Conservation (phyloP, 2,888 invertebrate genomes). For the Nemotelus pantherinus region DNA sequence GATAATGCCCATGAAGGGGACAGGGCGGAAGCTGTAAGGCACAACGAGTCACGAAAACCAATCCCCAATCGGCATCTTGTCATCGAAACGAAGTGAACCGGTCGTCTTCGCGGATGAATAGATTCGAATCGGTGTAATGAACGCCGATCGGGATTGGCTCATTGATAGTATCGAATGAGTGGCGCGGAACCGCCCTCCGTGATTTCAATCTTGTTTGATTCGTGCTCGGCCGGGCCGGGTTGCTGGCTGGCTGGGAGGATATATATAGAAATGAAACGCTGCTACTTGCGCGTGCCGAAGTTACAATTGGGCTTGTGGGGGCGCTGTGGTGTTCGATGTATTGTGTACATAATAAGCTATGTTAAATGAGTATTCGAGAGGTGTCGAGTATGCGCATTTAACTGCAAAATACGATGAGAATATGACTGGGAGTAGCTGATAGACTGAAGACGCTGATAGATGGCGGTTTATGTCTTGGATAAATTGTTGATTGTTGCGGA, state of each 20-base stretch:
- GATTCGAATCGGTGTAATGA: slow-evolving; percentile 27
- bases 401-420: background rate
- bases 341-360: slow-evolving; percentile 6
- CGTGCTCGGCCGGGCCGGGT: slow-evolving; percentile 4
- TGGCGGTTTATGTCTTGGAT: slow-evolving; percentile 5
- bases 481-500: background rate
- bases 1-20: background rate
- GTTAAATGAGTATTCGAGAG: background rate
- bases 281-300: no score
- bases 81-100: background rate
- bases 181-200: slow-evolving; percentile 30
- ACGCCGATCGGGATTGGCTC: slow-evolving; percentile 38
- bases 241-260: background rate
- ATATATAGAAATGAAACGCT: background rate
- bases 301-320: no score
- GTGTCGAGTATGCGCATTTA: slow-evolving; percentile 27
- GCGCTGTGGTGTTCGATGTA: background rate
- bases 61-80: slow-evolving; percentile 35
- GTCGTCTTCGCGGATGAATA: slow-evolving; percentile 35
- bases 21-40: slow-evolving; percentile 20
- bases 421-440: background rate
- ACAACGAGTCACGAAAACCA: slow-evolving; percentile 7
- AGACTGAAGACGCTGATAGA: background rate
- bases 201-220: slow-evolving; percentile 35
- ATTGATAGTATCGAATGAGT: slow-evolving; percentile 40